These are phyloP conservation scores for Aphrophora alni DNA, from an alignment of 2,888 invertebrate species.

Conservation along the genomic window DNA sequence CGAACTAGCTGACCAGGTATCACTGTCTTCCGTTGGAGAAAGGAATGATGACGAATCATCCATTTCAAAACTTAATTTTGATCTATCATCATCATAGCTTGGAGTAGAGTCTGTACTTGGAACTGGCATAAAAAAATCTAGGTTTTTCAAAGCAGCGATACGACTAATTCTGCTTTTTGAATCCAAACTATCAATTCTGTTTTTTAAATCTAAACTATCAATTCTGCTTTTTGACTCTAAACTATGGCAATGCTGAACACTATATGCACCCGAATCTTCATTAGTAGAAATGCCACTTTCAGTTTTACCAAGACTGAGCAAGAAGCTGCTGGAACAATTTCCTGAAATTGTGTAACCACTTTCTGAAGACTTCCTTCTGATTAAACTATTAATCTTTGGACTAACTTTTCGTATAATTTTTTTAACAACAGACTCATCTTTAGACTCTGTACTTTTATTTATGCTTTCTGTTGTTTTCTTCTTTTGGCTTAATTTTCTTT, in stretches of 20 bases:
- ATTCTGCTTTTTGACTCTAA: not conserved
- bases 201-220: not conserved
- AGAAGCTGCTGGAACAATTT: not conserved
- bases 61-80: slow-evolving; percentile 42
- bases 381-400: slow-evolving; percentile 13
- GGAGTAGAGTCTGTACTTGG: slow-evolving; percentile 39
- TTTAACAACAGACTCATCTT: slow-evolving; percentile 23
- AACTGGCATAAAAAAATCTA: slow-evolving; percentile 31
- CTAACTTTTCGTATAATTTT: slow-evolving; percentile 17
- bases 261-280: not conserved
- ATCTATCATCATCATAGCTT: slow-evolving; percentile 30
- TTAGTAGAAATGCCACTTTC: not conserved
- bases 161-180: slow-evolving; percentile 18
- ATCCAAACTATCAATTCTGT: not conserved
- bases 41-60: slow-evolving; percentile 59
- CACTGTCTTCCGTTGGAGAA: slow-evolving; percentile 70
- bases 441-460: not conserved
- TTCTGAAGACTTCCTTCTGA: not conserved
- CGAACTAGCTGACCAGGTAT: slow-evolving; percentile 73
- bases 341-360: not conserved
- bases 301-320: not conserved
- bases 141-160: slow-evolving; percentile 34
- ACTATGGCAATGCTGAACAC: not conserved
- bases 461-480: not conserved
- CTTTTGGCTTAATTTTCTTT: slow-evolving; percentile 17